Evolutionary conservation across 2,113 vertebrate genomes (phyloP).

Genomic region (Myotis davidii): DNA sequence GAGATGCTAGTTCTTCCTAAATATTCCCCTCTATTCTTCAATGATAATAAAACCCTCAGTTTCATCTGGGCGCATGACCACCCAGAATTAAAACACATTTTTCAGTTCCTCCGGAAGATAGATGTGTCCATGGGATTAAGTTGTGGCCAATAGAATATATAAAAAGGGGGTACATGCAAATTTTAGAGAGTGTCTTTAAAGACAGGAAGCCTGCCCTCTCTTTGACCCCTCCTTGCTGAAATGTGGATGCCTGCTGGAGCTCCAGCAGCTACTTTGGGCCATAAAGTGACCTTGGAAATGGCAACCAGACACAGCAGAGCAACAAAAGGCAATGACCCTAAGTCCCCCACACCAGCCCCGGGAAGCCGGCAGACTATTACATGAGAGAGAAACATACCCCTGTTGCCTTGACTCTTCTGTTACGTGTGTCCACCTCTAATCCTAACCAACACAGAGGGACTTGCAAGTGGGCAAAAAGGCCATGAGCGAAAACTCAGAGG

Average conservation of each 20-base stretch:
- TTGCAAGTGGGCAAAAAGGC: not conserved
- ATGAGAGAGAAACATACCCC: not conserved
- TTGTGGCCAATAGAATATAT: not conserved
- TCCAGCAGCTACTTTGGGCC: not conserved
- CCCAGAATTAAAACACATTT: constrained; percentile 15
- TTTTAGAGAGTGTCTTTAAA: constrained; percentile 1
- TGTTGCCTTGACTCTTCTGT: not conserved
- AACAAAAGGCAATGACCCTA: not conserved
- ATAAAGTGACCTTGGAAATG: not conserved
- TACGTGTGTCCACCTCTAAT: not conserved
- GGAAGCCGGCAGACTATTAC: not conserved
- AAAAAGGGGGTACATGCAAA: not conserved
- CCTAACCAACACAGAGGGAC: not conserved
- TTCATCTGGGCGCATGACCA: not conserved
- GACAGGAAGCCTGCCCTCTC: not conserved
- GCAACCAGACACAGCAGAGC: not conserved
- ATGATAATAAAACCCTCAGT: not conserved
- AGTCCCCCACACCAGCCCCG: not conserved
- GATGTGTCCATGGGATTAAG: not conserved
- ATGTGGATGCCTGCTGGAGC: not conserved
- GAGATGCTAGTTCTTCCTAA: not conserved
- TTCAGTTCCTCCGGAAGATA: not conserved
- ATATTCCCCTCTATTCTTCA: not conserved
- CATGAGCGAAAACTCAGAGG: not conserved
- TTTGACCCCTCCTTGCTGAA: not conserved